Evolutionary conservation across 2,797 vertebrate genomes (phyloP).

Genomic region (Paramormyrops hopkinsi): DNA sequence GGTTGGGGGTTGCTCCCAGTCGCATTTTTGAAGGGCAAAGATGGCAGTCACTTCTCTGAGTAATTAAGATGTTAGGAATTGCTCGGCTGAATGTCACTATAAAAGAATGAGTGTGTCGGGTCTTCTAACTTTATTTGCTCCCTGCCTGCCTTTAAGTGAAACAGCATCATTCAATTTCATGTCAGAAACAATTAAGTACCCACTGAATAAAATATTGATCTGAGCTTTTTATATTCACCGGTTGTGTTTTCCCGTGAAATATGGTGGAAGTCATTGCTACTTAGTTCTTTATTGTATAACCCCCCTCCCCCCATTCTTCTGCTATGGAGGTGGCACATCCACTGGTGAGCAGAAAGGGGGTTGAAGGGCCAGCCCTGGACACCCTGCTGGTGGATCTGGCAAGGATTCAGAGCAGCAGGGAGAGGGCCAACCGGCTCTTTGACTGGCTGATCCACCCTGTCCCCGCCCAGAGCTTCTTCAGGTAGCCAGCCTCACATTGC

Average conservation of each 20-base stretch:
- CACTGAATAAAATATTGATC: not conserved
- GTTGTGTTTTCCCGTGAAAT: not conserved
- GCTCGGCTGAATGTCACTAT: not conserved
- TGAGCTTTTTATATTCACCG: not conserved
- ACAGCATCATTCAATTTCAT: not conserved
- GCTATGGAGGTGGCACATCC: conserved; percentile 25
- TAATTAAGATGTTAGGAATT: not conserved
- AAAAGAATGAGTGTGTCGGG: not conserved
- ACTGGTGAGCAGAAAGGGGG: not conserved
- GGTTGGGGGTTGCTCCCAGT: not conserved
- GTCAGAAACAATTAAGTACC: not conserved
- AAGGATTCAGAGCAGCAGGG: conserved; percentile 74
- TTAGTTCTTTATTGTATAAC: not conserved
- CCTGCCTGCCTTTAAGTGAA: not conserved
- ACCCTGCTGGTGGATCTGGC: conserved; percentile 60
- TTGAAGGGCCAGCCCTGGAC: conserved; percentile 44
- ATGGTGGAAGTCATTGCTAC: not conserved
- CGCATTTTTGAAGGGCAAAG: not conserved
- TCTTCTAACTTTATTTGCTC: not conserved
- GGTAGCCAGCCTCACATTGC: conserved; percentile 41
- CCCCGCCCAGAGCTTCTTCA: conserved; percentile 66
- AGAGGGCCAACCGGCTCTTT: conserved; percentile 73
- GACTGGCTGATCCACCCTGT: conserved; percentile 80
- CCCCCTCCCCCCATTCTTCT: not conserved
- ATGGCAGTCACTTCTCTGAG: not conserved